A percentile compares a stretch with the other conserved stretches of the same genome.
phyloP scores from a whole-genome alignment of 1,140 invertebrate species.

The Anastatus disparis region DNA sequence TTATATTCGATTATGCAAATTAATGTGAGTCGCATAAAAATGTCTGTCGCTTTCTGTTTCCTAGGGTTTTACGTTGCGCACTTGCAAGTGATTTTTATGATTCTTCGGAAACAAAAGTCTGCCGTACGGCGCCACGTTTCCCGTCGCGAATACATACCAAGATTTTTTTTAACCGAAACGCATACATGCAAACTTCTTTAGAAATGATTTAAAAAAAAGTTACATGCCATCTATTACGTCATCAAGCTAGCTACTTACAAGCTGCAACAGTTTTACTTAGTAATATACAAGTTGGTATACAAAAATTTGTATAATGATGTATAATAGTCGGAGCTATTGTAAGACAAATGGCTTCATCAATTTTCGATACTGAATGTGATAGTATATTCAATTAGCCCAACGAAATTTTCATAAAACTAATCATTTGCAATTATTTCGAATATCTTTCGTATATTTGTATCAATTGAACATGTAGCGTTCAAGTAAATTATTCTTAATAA shows the following conservation, averaged over 20 bases:
- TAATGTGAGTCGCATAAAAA: conserved; percentile 65
- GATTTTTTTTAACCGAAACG: conserved; percentile 39
- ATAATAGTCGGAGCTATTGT: too few relatives aligned
- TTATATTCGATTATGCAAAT: conserved; percentile 67
- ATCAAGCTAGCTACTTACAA: neutral
- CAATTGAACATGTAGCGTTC: too few relatives aligned
- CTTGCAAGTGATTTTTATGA: conserved; percentile 61
- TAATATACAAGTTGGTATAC: neutral
- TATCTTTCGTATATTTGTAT: too few relatives aligned
- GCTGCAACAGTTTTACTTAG: conserved; percentile 8
- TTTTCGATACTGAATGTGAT: too few relatives aligned
- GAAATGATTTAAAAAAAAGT: conserved; percentile 14
- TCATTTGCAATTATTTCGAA: too few relatives aligned
- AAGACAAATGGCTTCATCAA: too few relatives aligned
- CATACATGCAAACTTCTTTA: conserved; percentile 32
- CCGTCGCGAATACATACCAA: too few relatives aligned
- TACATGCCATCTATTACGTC: conserved; percentile 7
- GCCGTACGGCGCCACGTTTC: conserved; percentile 56
- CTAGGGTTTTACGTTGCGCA: conserved; percentile 51
- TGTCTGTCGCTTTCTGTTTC: conserved; percentile 53
- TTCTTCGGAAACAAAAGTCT: conserved; percentile 65
- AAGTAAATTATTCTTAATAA: too few relatives aligned
- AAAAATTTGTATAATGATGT: neutral
- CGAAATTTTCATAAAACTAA: too few relatives aligned
- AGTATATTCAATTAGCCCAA: too few relatives aligned